Evolutionary conservation across 1,140 invertebrate genomes (phyloP).

Genomic region (Asbolus verrucosus): DNA sequence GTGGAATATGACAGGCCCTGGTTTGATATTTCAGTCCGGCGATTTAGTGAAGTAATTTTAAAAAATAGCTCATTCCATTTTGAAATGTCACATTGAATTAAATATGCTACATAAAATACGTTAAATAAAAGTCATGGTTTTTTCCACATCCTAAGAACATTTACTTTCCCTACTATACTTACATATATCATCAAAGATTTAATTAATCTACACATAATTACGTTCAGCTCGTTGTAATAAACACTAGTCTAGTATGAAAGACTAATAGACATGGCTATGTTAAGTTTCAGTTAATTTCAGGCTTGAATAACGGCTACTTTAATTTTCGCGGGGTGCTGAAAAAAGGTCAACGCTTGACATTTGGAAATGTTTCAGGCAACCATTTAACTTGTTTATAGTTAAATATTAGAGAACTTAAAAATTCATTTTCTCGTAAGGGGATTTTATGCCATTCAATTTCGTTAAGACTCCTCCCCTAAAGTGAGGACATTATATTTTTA

Average conservation of each 20-base stretch:
- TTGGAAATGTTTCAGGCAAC: conserved; percentile 47
- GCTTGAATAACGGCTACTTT: conserved; percentile 52
- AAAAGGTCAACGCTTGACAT: conserved; percentile 54
- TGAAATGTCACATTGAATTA: conserved; percentile 51
- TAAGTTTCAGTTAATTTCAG: conserved; percentile 54
- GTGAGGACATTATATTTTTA: not conserved
- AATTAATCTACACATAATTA: conserved; percentile 25
- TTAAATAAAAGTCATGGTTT: conserved; percentile 43
- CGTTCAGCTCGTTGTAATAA: too few relatives aligned
- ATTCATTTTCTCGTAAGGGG: conserved; percentile 22
- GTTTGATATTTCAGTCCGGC: conserved; percentile 35
- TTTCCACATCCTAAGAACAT: too few relatives aligned
- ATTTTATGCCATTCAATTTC: conserved; percentile 3
- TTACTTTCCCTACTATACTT: too few relatives aligned
- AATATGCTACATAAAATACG: conserved; percentile 44
- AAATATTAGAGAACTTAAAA: conserved; percentile 40
- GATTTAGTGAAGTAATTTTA: conserved; percentile 52
- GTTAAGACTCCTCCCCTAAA: not conserved
- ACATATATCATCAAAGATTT: too few relatives aligned
- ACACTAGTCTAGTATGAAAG: not conserved
- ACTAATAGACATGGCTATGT: conserved; percentile 37
- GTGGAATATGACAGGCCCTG: not conserved
- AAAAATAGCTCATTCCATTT: conserved; percentile 42
- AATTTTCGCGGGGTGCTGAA: conserved; percentile 51
- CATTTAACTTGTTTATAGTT: conserved; percentile 49